A percentile compares a stretch with the other conserved stretches of the same genome.
Evolutionary conservation across 2,888 invertebrate species (phyloP).

Genomic region (Rhimphoctona megacephalus): DNA sequence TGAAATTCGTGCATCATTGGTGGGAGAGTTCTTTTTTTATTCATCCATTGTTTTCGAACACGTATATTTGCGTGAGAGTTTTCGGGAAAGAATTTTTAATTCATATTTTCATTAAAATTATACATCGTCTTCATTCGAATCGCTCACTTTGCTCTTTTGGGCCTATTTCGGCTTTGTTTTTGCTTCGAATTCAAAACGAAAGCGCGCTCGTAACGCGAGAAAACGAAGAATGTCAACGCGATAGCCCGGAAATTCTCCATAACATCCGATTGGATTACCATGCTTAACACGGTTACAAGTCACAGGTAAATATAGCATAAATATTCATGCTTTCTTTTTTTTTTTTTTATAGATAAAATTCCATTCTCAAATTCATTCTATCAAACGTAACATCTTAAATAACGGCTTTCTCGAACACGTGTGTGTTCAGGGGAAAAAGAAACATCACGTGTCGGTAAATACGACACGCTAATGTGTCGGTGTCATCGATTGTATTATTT

Average conservation of each 20-base stretch:
- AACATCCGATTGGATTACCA: constrained; percentile 79
- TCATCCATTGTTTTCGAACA: neutral
- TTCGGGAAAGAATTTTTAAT: neutral
- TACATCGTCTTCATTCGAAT: neutral
- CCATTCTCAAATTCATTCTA: neutral
- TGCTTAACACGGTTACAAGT: constrained; percentile 82
- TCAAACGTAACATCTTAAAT: constrained; percentile 12
- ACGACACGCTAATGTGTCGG: too few species aligned
- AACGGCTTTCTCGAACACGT: neutral
- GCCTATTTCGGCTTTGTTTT: constrained; percentile 6
- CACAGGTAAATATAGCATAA: constrained; percentile 77
- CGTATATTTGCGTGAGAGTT: neutral
- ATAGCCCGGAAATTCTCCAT: constrained; percentile 54
- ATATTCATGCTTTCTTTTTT: constrained; percentile 1
- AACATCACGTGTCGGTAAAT: constrained; percentile 1
- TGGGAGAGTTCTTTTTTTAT: neutral
- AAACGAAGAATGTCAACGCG: constrained; percentile 57
- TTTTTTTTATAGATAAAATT: neutral
- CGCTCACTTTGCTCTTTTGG: neutral
- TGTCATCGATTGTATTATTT: neutral
- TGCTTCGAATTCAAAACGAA: neutral
- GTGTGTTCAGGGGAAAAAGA: neutral
- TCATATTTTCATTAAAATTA: neutral
- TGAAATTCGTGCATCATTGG: neutral
- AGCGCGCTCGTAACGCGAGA: constrained; percentile 10